These are phyloP conservation scores for Malacoraja senta DNA, from an alignment of 2,797 vertebrate species.

Conservation along the genomic window DNA sequence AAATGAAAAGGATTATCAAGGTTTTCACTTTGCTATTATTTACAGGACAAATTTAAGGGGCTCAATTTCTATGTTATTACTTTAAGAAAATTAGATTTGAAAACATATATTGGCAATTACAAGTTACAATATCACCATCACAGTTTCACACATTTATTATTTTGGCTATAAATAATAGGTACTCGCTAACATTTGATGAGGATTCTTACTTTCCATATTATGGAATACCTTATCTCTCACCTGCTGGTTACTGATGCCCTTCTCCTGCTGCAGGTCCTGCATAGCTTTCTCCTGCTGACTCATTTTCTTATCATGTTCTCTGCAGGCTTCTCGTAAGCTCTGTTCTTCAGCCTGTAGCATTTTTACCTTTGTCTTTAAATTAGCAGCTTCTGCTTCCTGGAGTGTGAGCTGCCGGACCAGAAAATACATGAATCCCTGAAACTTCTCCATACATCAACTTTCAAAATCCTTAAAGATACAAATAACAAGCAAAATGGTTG, in stretches of 20 bases:
- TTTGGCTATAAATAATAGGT: background rate
- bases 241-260: conserved; percentile 44
- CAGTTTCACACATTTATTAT: background rate
- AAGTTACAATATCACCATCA: background rate
- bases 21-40: background rate
- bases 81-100: background rate
- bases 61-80: background rate
- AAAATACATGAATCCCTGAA: conserved; percentile 37
- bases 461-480: background rate
- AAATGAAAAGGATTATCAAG: too few species aligned
- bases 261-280: conserved; percentile 46
- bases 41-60: background rate
- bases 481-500: too few species aligned
- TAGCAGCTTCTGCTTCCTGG: conserved; percentile 46
- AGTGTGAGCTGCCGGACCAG: conserved; percentile 44
- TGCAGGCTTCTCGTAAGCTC: conserved; percentile 51
- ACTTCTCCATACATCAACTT: background rate
- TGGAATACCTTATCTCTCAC: conserved; percentile 46
- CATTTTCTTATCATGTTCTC: conserved; percentile 49
- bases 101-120: background rate
- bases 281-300: conserved; percentile 46
- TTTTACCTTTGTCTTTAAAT: conserved; percentile 47
- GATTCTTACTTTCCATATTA: background rate
- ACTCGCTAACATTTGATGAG: background rate
- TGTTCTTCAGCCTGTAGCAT: conserved; percentile 47